A percentile compares a stretch with the other conserved stretches of the same genome.
phyloP scores from a whole-genome alignment of 35 echinoderm and acorn worm genomes.

The Diadema setosum region DNA sequence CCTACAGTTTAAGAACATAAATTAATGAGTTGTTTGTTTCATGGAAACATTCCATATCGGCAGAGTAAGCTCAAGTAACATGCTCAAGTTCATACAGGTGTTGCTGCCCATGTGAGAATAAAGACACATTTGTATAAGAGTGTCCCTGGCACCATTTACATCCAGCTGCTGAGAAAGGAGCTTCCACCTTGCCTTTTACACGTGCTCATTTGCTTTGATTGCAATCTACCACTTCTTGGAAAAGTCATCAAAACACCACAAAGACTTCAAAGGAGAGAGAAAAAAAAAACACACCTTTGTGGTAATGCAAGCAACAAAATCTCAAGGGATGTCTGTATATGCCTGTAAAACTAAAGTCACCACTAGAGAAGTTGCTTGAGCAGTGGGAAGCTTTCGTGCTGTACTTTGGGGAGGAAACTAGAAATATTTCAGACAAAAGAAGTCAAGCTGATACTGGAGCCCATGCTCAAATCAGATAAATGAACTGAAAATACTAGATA shows the following conservation, averaged over 20 bases:
- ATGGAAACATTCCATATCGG: no score
- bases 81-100: slow-evolving; percentile 36
- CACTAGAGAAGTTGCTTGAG: background rate
- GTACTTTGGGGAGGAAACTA: slow-evolving; percentile 19
- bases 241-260: slow-evolving; percentile 61
- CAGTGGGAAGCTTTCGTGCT: slow-evolving; percentile 31
- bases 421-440: slow-evolving; percentile 28
- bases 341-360: slow-evolving; percentile 7
- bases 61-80: no score
- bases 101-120: slow-evolving; percentile 53
- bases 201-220: slow-evolving; percentile 38
- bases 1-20: no score
- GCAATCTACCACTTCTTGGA: slow-evolving; percentile 57
- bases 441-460: background rate
- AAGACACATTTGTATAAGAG: slow-evolving; percentile 50
- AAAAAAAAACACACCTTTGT: no score
- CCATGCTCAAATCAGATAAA: slow-evolving; percentile 34
- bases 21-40: no score
- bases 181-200: background rate
- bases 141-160: slow-evolving; percentile 61
- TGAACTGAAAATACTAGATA: slow-evolving; percentile 15
- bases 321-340: slow-evolving; percentile 43
- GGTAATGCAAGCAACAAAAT: slow-evolving; percentile 33
- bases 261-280: slow-evolving; percentile 31
- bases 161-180: slow-evolving; percentile 58